phyloP scores from a whole-genome alignment of 2,888 invertebrate species.

The Philereme transversata region DNA sequence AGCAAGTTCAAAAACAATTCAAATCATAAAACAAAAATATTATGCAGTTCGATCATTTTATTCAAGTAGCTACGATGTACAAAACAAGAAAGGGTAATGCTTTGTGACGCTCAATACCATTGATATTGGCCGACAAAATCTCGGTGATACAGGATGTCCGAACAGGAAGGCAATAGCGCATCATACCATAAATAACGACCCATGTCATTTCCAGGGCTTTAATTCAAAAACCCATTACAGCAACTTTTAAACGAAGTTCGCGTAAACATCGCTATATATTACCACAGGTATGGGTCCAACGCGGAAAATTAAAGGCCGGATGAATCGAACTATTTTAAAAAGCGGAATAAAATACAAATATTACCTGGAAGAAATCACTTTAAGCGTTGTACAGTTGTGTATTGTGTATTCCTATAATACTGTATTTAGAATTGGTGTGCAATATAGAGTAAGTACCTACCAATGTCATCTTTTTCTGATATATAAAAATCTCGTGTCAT shows the following conservation, averaged over 20 bases:
- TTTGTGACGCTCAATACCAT: slow-evolving; percentile 31
- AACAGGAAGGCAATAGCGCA: slow-evolving; percentile 45
- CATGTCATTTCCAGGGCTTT: slow-evolving; percentile 63
- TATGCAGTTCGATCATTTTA: not conserved
- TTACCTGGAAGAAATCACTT: too few relatives aligned
- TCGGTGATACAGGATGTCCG: slow-evolving; percentile 36
- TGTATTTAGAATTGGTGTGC: too few relatives aligned
- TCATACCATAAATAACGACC: slow-evolving; percentile 59
- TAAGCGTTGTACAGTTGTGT: too few relatives aligned
- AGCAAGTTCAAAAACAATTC: too few relatives aligned
- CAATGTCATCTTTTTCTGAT: too few relatives aligned
- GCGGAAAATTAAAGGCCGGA: not conserved
- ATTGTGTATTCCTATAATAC: too few relatives aligned
- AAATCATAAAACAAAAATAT: too few relatives aligned
- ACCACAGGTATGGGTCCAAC: slow-evolving; percentile 28
- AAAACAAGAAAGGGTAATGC: slow-evolving; percentile 30
- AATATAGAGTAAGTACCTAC: too few relatives aligned
- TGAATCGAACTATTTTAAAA: too few relatives aligned
- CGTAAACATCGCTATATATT: slow-evolving; percentile 64
- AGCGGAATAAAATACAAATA: too few relatives aligned
- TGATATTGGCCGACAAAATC: slow-evolving; percentile 37
- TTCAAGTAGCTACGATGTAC: not conserved
- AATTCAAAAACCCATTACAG: slow-evolving; percentile 70
- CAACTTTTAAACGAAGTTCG: slow-evolving; percentile 67
- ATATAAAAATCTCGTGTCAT: too few relatives aligned